These are phyloP conservation scores for Auanema freiburgensis DNA, from an alignment of 2,888 invertebrate species.

Conservation along the genomic window DNA sequence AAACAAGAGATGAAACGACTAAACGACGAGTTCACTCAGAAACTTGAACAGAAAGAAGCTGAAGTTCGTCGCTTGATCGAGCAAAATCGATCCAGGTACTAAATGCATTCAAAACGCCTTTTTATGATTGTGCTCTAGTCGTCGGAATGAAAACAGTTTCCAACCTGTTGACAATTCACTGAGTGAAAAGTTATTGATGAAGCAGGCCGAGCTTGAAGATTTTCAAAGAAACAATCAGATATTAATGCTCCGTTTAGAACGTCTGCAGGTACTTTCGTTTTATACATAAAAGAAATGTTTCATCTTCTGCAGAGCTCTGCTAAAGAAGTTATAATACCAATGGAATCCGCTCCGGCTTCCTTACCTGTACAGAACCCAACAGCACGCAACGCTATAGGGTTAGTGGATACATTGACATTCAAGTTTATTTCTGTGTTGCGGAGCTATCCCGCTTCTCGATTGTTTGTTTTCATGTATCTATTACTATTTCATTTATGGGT, in stretches of 20 bases:
- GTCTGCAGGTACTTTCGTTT: conserved; percentile 63
- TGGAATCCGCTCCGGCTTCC: conserved; percentile 23
- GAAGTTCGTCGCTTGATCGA: conserved; percentile 51
- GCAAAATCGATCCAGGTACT: conserved; percentile 26
- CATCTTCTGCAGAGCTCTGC: conserved; percentile 28
- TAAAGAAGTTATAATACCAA: conserved; percentile 31
- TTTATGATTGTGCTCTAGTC: conserved; percentile 1
- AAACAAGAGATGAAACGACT: conserved; percentile 43
- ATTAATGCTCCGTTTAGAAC: conserved; percentile 80
- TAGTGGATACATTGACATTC: conserved; percentile 34
- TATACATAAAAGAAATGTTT: conserved; percentile 5
- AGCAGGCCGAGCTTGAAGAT: conserved; percentile 82
- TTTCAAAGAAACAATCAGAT: conserved; percentile 84
- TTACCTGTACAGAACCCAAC: conserved; percentile 29
- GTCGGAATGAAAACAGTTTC: conserved; percentile 29
- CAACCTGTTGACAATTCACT: conserved; percentile 12
- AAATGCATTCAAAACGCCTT: not conserved
- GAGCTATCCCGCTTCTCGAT: conserved; percentile 76
- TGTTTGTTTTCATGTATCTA: conserved; percentile 83
- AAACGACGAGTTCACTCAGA: conserved; percentile 26
- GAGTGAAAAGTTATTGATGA: conserved; percentile 73
- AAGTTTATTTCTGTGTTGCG: conserved; percentile 36
- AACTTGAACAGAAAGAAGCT: conserved; percentile 36
- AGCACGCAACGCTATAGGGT: conserved; percentile 32
- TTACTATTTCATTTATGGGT: conserved; percentile 83